Base-by-base conservation (phyloP, 2,113 vertebrate species). In the Upupa epops region DNA sequence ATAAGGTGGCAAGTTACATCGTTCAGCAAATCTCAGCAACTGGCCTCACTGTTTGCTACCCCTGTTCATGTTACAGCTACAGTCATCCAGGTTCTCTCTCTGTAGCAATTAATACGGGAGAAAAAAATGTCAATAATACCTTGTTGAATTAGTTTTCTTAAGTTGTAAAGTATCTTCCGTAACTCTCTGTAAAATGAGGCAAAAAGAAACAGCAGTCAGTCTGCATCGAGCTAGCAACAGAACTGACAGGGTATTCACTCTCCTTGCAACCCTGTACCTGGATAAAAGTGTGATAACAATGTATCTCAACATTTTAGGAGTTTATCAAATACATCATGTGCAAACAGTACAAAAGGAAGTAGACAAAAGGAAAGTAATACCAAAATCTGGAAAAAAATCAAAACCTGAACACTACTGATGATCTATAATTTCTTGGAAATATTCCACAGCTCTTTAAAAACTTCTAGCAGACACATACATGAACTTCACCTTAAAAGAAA, bases 261-360 rank as follows among this genome's bases (percentile, higher is more conserved):
- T 87, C 32, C 32, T 65, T 34, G 26, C 9, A 78, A 13, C 28
- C 17, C 46, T 86, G 26, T 16, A 5, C 42, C 54, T 70, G 7
- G 54, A 22, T n/a, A 80, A 56, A 19, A 42, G n/a, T n/a, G n/a
- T 56, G 10, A 29, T 17, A 72, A 31, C 2, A 0, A 14, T 51
- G 9, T 26, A 63, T 64, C 19, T 48, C 17, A 11, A 3, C 25
- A 17, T 55, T 71, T 75, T 31, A 56, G n/a, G 17, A 51, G 4
- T 61, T 29, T 29, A 9, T 20, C 22, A 25, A 28, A 16, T 9
- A 31, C 1, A 6, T 11, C 1, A 0, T 49, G 26, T 48, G 11
- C 8, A 73, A 48, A 76, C 7, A 69, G 15, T 16, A 46, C 10
- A 37, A 61, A 61, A 71, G 15, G 18, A 79, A 48, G 34, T 21